Evolutionary conservation across 2,113 vertebrate genomes (phyloP), one percentile per base, ranked within the genome.

Genomic region (Opisthocomus hoazin): DNA sequence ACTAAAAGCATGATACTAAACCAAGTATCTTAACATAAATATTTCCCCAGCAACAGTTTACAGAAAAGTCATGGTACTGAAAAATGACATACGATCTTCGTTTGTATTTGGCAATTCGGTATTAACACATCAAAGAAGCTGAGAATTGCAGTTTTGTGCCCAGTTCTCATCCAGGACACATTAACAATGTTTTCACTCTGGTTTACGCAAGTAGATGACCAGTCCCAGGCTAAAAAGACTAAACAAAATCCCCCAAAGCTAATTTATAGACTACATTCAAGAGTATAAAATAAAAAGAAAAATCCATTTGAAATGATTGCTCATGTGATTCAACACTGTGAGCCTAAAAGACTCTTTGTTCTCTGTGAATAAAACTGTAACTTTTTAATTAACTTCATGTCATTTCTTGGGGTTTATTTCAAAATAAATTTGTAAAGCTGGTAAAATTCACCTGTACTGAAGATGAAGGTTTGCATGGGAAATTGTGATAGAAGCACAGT

Each of bases 361-460:
- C 78, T 92, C 19, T 64, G 32, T 71, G 69, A 79, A 94, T 91
- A 96, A 96, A 97, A 96, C 95, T 39, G 36, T 78, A 84, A 85
- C 79, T 93, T 98, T 95, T 97, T 95, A 96, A 97, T 97, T 96
- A 97, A 97, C 64, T 91, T 96, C 54, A 19, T 54, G 65, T 57
- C 73, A 93, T 95, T 84, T 90, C 19, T 30, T 81, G 57, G 66
- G 21, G 77, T 87, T 97, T 96, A 95, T 97, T 98, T 97, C 90
- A 87, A 60, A 64, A 64, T 70, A 95, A 82, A 92, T 96, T 96
- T 97, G 88, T 96, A 97, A 97, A 96, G 57, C 65, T 87, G 58
- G 41, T 96, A 83, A 93, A 96, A 96, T 18, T 61, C 69, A 77
- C 78, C 24, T 92, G 37, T 48, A 4, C 26, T 76, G 71, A 97